Base-by-base conservation (phyloP, 2,888 invertebrate species). In the Heliconius hortense region DNA sequence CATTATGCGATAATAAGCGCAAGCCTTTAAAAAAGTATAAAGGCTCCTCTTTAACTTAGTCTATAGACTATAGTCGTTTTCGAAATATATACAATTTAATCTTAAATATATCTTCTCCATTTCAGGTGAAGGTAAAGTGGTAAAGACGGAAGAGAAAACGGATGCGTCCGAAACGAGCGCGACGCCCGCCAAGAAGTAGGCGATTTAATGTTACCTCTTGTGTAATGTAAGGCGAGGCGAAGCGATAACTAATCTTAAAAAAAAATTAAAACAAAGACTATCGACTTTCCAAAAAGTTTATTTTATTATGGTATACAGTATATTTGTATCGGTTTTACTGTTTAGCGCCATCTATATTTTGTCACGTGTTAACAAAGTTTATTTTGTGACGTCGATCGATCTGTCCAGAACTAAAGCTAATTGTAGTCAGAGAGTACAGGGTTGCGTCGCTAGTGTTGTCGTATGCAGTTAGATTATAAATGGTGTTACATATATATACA, bases 41-140 rank as follows among this genome's bases (percentile, higher is more conserved):
- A 48, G 4, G 43, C 18, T 48, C 43, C 43, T 48, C 18, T 48
- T 15, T 5, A 18, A 3, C 43, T 48, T 48, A 5, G 5, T n/a
- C n/a, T n/a, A n/a, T 48, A 48, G 18, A 18, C 43, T 48, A 48
- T 48, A 18, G 18, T 48, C 4, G 5, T 21, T 53, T 53, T 53
- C 2, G 21, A 8, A n/a, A 53, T n/a, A 53, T 53, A 53, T 53
- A 53, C 0, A 60, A 11, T 0, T 60, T 13, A 13, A 60, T 60
- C 5, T 26, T 13, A 5, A 53, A 28, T 56, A 26, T 4, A 35
- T 60, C 26, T 35, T 62, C 43, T 56, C 43, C 48, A 66, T 86
- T 82, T 1, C 87, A 94, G 94, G 94, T 71, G 94, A 94, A 68
- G 93, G 93, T 64, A 94, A 94, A 79, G 90, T 94, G 77, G 90